phyloP scores from a whole-genome alignment of 1,140 invertebrate genomes.

The Gonioctena quinquepunctata region DNA sequence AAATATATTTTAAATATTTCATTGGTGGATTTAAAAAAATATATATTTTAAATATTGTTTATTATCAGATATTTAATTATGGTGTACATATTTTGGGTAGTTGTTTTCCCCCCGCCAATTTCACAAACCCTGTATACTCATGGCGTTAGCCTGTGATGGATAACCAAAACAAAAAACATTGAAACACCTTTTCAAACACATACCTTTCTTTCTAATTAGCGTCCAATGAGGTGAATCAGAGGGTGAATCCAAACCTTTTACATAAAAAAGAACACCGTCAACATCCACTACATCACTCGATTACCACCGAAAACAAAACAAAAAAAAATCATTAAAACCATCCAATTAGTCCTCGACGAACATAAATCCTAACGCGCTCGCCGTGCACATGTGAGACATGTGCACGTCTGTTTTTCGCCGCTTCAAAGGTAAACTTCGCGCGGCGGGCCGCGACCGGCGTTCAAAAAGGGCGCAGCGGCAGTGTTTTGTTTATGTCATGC shows the following conservation, averaged over 20 bases:
- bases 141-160: too few relatives aligned
- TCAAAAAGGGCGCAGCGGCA: conserved; percentile 2
- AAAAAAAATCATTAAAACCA: not conserved
- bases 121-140: too few relatives aligned
- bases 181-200: too few relatives aligned
- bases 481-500: not conserved
- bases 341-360: not conserved
- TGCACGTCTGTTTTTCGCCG: not conserved
- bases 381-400: not conserved
- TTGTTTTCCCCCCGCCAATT: too few relatives aligned
- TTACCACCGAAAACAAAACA: not conserved
- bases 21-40: too few relatives aligned
- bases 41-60: too few relatives aligned
- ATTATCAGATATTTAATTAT: too few relatives aligned
- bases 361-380: conserved; percentile 1
- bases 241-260: too few relatives aligned
- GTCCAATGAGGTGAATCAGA: not conserved
- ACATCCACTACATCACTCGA: not conserved
- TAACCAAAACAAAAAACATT: too few relatives aligned
- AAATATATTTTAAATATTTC: too few relatives aligned
- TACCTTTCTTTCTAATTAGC: not conserved
- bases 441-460: not conserved
- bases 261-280: not conserved
- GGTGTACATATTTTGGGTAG: too few relatives aligned
- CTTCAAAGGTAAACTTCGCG: not conserved